phyloP scores from a whole-genome alignment of 2,113 vertebrate genomes.

The Salminus brasiliensis region DNA sequence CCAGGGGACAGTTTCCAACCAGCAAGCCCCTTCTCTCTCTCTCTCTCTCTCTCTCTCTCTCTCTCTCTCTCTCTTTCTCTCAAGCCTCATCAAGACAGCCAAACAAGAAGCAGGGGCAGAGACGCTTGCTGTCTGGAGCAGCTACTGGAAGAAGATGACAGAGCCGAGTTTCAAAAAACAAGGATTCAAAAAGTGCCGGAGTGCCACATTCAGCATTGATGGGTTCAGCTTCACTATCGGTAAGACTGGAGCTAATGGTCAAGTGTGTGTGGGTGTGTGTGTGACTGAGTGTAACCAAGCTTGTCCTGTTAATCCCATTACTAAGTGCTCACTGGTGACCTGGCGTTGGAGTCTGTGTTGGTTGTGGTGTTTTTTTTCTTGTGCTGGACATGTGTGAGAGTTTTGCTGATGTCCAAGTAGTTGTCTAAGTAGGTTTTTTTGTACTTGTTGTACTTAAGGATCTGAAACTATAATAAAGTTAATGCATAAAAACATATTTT shows the following conservation, averaged over 20 bases:
- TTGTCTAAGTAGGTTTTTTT: too few relatives aligned
- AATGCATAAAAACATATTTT: too few relatives aligned
- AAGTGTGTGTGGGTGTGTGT: background rate
- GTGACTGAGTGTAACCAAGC: background rate
- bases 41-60: too few relatives aligned
- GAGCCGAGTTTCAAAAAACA: slow-evolving; percentile 82
- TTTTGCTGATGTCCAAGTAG: too few relatives aligned
- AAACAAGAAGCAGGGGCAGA: background rate
- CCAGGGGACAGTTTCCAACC: slow-evolving; percentile 18
- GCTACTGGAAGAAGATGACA: slow-evolving; percentile 74
- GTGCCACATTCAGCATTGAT: slow-evolving; percentile 92
- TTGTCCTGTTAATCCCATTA: background rate
- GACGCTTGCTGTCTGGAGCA: background rate
- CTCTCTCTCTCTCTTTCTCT: background rate
- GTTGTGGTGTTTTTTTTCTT: too few relatives aligned
- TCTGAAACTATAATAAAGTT: too few relatives aligned
- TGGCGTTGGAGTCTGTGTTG: slow-evolving; percentile 14
- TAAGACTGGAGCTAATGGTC: slow-evolving; percentile 70
- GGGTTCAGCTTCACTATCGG: slow-evolving; percentile 97
- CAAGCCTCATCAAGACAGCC: background rate
- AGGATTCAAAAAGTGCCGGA: slow-evolving; percentile 90
- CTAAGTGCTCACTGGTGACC: background rate
- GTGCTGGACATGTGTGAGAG: too few relatives aligned
- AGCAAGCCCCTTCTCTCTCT: slow-evolving; percentile 6
- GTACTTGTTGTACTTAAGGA: too few relatives aligned